Base-by-base conservation (phyloP, 2,113 vertebrate genomes). In the Ochotona princeps region DNA sequence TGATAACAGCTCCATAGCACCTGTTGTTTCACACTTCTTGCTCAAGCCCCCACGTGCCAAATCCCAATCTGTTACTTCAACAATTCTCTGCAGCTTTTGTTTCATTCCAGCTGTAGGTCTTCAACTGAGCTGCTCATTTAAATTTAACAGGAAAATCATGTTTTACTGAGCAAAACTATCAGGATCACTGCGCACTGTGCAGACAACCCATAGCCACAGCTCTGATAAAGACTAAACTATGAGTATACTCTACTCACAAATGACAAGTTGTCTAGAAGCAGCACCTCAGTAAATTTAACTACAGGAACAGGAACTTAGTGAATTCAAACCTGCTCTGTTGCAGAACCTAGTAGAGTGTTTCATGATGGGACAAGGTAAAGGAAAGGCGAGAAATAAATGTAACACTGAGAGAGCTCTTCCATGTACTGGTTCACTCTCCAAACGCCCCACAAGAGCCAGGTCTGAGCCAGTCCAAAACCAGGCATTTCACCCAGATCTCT, bases 1-100 rank as follows among this genome's bases (percentile, higher is more conserved):
- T 95, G 96, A 97, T 97, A 98, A 97, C 88, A 96, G 89, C 49
- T 75, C 38, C 95, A 76, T 28, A 92, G 96, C 95, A 98, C 97
- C 96, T 98, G 97, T 98, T 98, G 96, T 96, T 97, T 97, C 92
- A 93, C 84, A 96, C 95, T 94, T 95, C 97, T 97, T 97, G 94
- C 95, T 97, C 96, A 96, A 88, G 63, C 90, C 92, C 93, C 25
- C 60, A 89, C 92, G 93, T 96, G 88, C 92, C 97, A 97, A 97
- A 97, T 96, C 91, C 81, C 51, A 94, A 91, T 94, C 95, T 95
- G 38, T 98, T 94, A 97, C 94, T 96, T 96, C 95, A 95, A 76
- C 96, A 97, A 97, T 97, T 97, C 30, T 47, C 93, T 89, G 57
- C 75, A 83, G 96, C 95, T 96, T 97, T 97, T 97, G 96, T 97